phyloP scores from a whole-genome alignment of 1,140 invertebrate genomes.

The Dendroctonus valens region DNA sequence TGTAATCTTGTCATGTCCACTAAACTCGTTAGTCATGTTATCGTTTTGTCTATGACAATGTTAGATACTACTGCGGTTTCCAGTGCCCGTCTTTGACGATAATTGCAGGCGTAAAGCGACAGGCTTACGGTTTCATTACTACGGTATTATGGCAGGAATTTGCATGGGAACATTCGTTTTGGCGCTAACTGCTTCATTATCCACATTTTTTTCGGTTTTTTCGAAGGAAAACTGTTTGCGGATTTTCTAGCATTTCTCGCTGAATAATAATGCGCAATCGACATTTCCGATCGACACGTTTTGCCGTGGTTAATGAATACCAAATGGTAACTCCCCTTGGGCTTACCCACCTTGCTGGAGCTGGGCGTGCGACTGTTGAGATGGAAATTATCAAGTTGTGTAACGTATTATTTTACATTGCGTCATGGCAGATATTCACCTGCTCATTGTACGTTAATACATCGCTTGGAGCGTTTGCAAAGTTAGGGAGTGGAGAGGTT shows the following conservation, averaged over 20 bases:
- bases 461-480: no score
- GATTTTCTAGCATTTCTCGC: background rate
- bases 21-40: constrained; percentile 11
- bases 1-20: constrained; percentile 9
- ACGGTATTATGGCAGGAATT: constrained; percentile 11
- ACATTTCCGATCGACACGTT: constrained; percentile 7
- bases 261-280: background rate
- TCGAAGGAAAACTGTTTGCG: background rate
- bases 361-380: no score
- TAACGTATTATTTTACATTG: no score
- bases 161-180: constrained; percentile 9
- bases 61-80: constrained; percentile 10
- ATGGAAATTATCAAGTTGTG: no score
- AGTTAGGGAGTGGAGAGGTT: no score
- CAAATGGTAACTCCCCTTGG: constrained; percentile 4
- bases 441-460: no score
- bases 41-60: constrained; percentile 8
- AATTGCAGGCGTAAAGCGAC: constrained; percentile 10
- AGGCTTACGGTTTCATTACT: constrained; percentile 10
- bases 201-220: background rate
- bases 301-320: constrained; percentile 10
- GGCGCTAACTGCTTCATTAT: background rate
- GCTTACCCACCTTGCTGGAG: background rate
- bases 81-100: constrained; percentile 2
- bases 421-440: no score